phyloP scores from a whole-genome alignment of 2,888 invertebrate species.

The Monopis laevigella region DNA sequence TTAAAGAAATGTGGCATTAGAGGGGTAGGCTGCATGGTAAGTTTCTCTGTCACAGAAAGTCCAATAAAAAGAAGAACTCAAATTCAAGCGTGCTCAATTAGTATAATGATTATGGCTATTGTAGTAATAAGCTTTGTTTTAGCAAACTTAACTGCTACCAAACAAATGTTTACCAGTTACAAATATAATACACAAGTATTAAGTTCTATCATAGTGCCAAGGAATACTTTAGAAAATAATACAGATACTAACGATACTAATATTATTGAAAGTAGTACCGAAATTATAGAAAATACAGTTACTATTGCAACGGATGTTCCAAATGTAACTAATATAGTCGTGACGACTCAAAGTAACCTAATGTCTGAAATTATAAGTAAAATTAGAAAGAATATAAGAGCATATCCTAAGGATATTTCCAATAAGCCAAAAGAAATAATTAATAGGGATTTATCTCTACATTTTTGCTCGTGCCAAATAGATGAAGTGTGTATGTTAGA shows the following conservation, averaged over 20 bases:
- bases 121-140: conserved; percentile 60
- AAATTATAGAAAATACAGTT: conserved; percentile 21
- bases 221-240: conserved; percentile 28
- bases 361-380: conserved; percentile 39
- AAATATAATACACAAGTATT: conserved; percentile 38
- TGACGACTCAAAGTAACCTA: conserved; percentile 22
- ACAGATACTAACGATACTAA: conserved; percentile 1
- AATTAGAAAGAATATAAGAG: conserved; percentile 54
- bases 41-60: conserved; percentile 51
- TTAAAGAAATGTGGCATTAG: conserved; percentile 50
- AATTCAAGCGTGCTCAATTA: conserved; percentile 64
- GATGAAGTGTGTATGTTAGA: conserved; percentile 72
- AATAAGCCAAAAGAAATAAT: conserved; percentile 42
- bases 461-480: conserved; percentile 61
- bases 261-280: conserved; percentile 23
- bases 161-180: conserved; percentile 2
- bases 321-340: background rate
- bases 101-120: conserved; percentile 61
- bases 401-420: conserved; percentile 40
- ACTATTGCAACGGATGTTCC: background rate
- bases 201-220: conserved; percentile 61
- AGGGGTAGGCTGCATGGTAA: conserved; percentile 55
- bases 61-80: conserved; percentile 55
- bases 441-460: conserved; percentile 45
- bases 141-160: conserved; percentile 56